Base-by-base conservation (phyloP, 2,113 vertebrate species). In the Scortum barcoo region DNA sequence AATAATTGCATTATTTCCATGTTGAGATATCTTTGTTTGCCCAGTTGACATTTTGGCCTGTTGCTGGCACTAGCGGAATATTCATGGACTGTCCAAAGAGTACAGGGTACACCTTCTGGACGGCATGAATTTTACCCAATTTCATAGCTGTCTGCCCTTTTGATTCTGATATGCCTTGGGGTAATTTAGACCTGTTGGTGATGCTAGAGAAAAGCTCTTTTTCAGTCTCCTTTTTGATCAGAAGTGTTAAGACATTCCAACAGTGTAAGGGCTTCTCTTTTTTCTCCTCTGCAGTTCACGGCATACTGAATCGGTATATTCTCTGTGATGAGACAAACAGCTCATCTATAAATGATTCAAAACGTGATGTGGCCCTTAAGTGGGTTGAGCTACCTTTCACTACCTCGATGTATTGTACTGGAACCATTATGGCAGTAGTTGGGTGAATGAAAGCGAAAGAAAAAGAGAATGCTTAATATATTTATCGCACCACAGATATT, bases 301-400 rank as follows among this genome's bases (percentile, higher is more conserved):
- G 62, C 77, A 80, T 16, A 73, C 51, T 81, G 84, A 80, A 70
- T 72, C 60, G 36, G 50, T 56, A 65, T 70, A 80, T 72, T 71
- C 48, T 62, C 56, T 70, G 74, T 57, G 78, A 88, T 80, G 76
- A 82, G 78, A 85, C 67, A 75, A 88, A 88, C 77, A 89, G 28
- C 72, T 86, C 53, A 89, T 88, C 54, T 81, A 84, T 92, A 86
- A 90, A 93, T 91, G 77, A 93, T 92, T 87, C 77, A 91, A 57
- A 78, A 75, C 46, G 26, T 71, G 69, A 85, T 67, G 42, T 53
- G 54, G 54, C 54, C 19, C 81, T 72, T 72, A 53, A 84, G 66
- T 72, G 76, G 56, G 69, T 60, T 75, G 72, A 85, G 80, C 42
- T 83, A 51, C 78, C 77, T 62, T 50, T 61, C 79, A 75, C 63